These are phyloP conservation scores for Notarius lentiginosus DNA, from an alignment of 2,113 vertebrate species.

Conservation along the genomic window DNA sequence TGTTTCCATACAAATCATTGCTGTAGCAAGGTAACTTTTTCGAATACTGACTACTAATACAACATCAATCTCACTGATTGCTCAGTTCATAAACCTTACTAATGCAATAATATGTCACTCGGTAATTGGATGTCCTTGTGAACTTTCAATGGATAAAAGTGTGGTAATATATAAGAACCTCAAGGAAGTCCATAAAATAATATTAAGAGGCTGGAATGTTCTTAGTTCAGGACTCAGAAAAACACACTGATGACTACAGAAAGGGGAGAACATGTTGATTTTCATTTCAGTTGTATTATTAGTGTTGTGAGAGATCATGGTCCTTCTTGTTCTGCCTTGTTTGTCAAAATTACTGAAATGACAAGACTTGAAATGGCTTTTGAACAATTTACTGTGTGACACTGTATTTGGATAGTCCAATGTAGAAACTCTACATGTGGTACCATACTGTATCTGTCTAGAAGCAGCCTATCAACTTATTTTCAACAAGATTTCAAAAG, in stretches of 20 bases:
- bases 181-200: not conserved
- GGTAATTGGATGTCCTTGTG: conserved; percentile 9
- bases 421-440: not conserved
- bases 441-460: not conserved
- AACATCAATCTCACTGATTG: not conserved
- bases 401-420: not conserved
- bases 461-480: not conserved
- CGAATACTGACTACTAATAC: not conserved
- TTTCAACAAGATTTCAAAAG: not conserved
- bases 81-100: conserved; percentile 1
- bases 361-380: not conserved
- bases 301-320: not conserved
- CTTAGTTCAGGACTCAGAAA: not conserved
- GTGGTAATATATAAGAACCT: not conserved
- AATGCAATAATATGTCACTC: not conserved
- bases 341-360: not conserved
- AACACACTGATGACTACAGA: not conserved
- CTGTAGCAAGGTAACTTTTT: not conserved
- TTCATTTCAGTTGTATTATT: not conserved
- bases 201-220: not conserved
- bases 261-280: not conserved
- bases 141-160: not conserved
- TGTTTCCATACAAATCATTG: not conserved
- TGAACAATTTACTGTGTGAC: not conserved
- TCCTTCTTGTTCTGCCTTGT: not conserved